Base-by-base conservation (phyloP, 2,113 vertebrate species). In the Chloebia gouldiae region DNA sequence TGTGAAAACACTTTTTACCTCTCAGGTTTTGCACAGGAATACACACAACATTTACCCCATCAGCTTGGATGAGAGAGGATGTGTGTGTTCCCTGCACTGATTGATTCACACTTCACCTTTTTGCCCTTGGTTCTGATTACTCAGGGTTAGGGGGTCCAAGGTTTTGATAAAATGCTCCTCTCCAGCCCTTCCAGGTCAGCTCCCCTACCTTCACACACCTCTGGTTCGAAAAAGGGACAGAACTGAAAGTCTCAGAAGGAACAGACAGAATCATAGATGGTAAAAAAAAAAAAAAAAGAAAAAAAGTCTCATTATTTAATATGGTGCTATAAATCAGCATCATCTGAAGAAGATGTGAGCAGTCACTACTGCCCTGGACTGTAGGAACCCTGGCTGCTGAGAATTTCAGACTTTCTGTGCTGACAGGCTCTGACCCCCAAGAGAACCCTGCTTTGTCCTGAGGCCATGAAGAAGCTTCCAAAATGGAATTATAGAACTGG, bases 41-140 rank as follows among this genome's bases (percentile, higher is more conserved):
- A 70, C 2, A 7, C 4, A 4, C 3, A 10, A 25, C 4, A 5
- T 24, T 37, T 33, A 44, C 37, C 23, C 30, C 72, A 44, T 11
- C 23, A 54, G 49, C 50, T 6, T 17, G 51, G 42, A 57, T 5
- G 8, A 49, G 60, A 40, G 35, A 49, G 42, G 35, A 25, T 0
- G 1, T 45, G 17, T 0, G 0, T 20, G 28, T 13, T 33, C 33
- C 50, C 54, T 13, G 44, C 17, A 13, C 37, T 3, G 15, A 17
- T 6, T 13, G 9, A 49, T 27, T 27, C 31, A 7, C 30, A 3
- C 13, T 40, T 22, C 61, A 28, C 37, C 12, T 13, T 33, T 20
- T 35, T 8, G 28, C 24, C 59, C 50, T 27, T 17, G 11, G 19
- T 16, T 78, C 66, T 15, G 7, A 3, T 22, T 3, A 4, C 42